These are phyloP conservation scores for Dynastes grantii DNA, from an alignment of 2,888 invertebrate genomes.

Conservation along the genomic window DNA sequence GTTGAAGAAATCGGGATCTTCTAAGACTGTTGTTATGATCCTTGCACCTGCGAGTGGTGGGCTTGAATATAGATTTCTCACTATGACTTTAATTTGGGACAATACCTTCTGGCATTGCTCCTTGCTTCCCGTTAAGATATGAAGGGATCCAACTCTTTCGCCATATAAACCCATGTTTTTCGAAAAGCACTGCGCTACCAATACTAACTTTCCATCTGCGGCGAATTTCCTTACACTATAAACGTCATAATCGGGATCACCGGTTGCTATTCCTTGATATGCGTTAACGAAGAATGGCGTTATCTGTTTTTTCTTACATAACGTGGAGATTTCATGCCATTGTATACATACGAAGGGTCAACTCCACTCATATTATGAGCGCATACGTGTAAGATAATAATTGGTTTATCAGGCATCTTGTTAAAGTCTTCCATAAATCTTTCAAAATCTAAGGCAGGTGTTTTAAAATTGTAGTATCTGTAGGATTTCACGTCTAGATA, in stretches of 20 bases:
- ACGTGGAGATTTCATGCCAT: slow-evolving; percentile 89
- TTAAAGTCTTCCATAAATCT: slow-evolving; percentile 90
- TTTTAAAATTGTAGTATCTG: slow-evolving; percentile 94
- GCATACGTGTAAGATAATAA: slow-evolving; percentile 95
- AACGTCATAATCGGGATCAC: slow-evolving; percentile 90
- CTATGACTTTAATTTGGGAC: slow-evolving; percentile 96
- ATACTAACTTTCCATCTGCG: slow-evolving; percentile 89
- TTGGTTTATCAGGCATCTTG: slow-evolving; percentile 93
- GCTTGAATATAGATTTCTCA: slow-evolving; percentile 97
- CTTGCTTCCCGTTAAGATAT: slow-evolving; percentile 81
- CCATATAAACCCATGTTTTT: slow-evolving; percentile 97
- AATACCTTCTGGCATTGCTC: slow-evolving; percentile 88
- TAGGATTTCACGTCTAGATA: slow-evolving; percentile 91
- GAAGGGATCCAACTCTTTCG: slow-evolving; percentile 94
- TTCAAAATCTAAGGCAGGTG: slow-evolving; percentile 92
- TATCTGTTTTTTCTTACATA: slow-evolving; percentile 86
- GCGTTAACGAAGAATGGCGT: slow-evolving; percentile 99
- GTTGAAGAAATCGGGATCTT: slow-evolving; percentile 77
- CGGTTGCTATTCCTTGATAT: slow-evolving; percentile 96
- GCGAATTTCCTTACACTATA: slow-evolving; percentile 87
- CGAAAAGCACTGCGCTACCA: slow-evolving; percentile 94
- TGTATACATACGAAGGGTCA: slow-evolving; percentile 87
- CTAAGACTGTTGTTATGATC: slow-evolving; percentile 89
- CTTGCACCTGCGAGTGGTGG: slow-evolving; percentile 96
- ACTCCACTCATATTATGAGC: slow-evolving; percentile 99